Evolutionary conservation across 92 coral and sea anemone genomes (phyloP).

Genomic region (Blastomussa wellsi): DNA sequence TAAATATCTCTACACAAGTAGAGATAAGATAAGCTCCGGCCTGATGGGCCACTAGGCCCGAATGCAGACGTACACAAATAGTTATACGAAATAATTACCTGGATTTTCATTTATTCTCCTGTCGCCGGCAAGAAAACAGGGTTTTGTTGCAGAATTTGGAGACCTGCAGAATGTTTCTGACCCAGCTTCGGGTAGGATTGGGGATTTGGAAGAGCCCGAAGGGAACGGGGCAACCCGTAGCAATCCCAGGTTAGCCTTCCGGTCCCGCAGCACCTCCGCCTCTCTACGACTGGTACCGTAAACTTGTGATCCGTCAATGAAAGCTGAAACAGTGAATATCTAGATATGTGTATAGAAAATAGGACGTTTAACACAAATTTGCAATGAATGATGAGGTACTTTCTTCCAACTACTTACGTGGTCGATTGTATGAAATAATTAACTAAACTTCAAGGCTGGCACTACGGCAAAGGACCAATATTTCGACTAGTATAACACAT

Average conservation of each 20-base stretch:
- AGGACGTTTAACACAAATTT: neutral
- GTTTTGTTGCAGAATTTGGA: conserved; percentile 7
- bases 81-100: conserved; percentile 22
- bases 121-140: conserved; percentile 47
- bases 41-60: too few species aligned
- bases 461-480: too few species aligned
- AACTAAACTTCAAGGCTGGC: too few species aligned
- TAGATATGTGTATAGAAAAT: neutral
- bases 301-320: conserved; percentile 67
- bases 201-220: conserved; percentile 7
- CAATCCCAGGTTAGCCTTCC: conserved; percentile 23
- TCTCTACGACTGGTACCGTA: conserved; percentile 41
- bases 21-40: too few species aligned
- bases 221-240: conserved; percentile 29
- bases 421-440: too few species aligned
- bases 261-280: conserved; percentile 29
- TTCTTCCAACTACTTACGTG: neutral
- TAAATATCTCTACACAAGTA: too few species aligned
- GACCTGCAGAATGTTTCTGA: conserved; percentile 37
- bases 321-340: conserved; percentile 46
- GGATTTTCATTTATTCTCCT: conserved; percentile 47
- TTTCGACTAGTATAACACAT: too few species aligned
- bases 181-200: conserved; percentile 29
- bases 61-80: too few species aligned
- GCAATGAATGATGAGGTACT: neutral